Base-by-base conservation (phyloP, 2,888 invertebrate genomes). In the Ernsta delagoae region DNA sequence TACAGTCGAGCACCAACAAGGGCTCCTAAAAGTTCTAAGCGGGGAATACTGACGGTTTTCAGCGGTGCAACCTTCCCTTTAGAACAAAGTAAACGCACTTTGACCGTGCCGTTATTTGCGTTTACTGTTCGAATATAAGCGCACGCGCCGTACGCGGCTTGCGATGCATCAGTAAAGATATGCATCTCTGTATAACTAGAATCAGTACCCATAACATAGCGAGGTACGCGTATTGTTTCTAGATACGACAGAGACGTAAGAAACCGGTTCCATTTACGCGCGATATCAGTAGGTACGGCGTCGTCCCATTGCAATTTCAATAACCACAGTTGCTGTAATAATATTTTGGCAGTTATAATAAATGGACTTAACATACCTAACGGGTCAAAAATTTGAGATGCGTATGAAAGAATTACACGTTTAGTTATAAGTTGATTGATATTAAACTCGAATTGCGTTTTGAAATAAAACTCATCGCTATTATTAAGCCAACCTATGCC, bases 21-120 rank as follows among this genome's bases (percentile, higher is more conserved):
- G 5, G 61, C 59, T 4, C 59, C 59, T 31, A 31, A n/a, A 34
- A 57, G 34, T 34, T 57, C 56, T n/a, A 57, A 31, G 5, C 56
- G 31, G n/a, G 56, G 56, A 6, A 75, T 74, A n/a, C 74, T 75
- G 1, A 57, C 56, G 9, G 72, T 56, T 56, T 72, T 75, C 0
- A 76, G n/a, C 3, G 75, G 75, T 8, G 75, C 70, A 5, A 77
- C 75, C 43, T 73, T 67, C 79, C 72, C 79, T 36, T 71, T 71
- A 78, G 34, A 70, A 74, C 6, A 77, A 3, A 45, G 39, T 24
- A 70, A 60, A 7, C 60, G 50, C 3, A 71, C 48, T 1, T 41
- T 45, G 2, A 43, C 59, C 9, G 62, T 16, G 16, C 16, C 1
- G 16, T 16, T 16, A 48, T 41, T 70, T 39, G 61, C 65, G 16